These are phyloP conservation scores for Volucella bombylans DNA, from an alignment of 2,888 invertebrate species.

Conservation along the genomic window DNA sequence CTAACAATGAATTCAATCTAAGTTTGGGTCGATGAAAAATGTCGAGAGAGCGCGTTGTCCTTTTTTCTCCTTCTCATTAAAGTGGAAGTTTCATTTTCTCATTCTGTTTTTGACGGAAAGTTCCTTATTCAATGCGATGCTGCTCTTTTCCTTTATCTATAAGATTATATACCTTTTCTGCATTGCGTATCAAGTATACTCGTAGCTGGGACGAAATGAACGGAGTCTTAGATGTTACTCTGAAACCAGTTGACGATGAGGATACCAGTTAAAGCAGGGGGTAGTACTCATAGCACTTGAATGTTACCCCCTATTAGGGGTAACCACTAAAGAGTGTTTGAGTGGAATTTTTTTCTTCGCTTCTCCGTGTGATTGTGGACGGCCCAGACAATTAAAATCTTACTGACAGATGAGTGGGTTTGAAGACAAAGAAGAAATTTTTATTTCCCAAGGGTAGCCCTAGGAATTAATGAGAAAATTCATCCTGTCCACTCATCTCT, in stretches of 20 bases:
- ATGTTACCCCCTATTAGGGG: constrained; percentile 5
- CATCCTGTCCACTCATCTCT: constrained; percentile 26
- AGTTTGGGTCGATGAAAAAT: constrained; percentile 33
- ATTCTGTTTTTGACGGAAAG: constrained; percentile 12
- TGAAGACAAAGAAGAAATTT: background rate
- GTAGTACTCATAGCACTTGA: constrained; percentile 22
- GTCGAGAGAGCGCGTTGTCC: constrained; percentile 20
- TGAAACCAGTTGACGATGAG: constrained; percentile 23
- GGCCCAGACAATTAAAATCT: constrained; percentile 65
- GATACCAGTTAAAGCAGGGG: constrained; percentile 28
- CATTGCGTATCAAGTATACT: constrained; percentile 31
- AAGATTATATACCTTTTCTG: constrained; percentile 43
- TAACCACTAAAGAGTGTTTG: constrained; percentile 35
- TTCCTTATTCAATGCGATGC: constrained; percentile 46
- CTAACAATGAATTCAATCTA: constrained; percentile 34
- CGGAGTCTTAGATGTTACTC: constrained; percentile 24
- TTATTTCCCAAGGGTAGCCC: constrained; percentile 36
- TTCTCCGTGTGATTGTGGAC: constrained; percentile 5
- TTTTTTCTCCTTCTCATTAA: constrained; percentile 16
- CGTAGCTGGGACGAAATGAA: background rate
- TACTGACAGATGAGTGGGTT: background rate
- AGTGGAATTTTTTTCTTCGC: constrained; percentile 24
- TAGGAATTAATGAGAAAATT: constrained; percentile 68
- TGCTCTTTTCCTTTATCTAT: constrained; percentile 31
- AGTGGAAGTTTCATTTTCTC: constrained; percentile 8